Percentiles rank a stretch among this genome's conserved stretches.
These are phyloP conservation scores for Hetaerina americana DNA, from an alignment of 1,140 invertebrate genomes.

Conservation along the genomic window DNA sequence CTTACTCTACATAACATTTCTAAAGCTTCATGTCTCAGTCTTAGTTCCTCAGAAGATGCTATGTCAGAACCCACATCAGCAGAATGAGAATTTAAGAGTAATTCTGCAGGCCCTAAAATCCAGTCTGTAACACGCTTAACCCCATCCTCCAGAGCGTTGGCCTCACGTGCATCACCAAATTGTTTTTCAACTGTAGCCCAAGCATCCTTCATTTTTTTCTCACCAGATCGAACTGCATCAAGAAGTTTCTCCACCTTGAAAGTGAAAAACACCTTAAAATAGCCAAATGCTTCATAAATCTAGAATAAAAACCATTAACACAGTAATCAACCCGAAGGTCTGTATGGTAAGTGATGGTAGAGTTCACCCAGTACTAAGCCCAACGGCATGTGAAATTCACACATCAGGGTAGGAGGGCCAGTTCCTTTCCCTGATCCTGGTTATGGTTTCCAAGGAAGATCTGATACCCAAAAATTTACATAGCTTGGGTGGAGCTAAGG, in stretches of 20 bases:
- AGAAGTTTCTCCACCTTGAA: slow-evolving; percentile 2
- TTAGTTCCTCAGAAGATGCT: slow-evolving; percentile 50
- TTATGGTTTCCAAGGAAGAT: too few relatives aligned
- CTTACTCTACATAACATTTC: slow-evolving; percentile 60
- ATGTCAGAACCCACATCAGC: slow-evolving; percentile 59
- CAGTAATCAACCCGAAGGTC: too few relatives aligned
- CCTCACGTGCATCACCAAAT: slow-evolving; percentile 40
- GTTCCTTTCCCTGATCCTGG: too few relatives aligned
- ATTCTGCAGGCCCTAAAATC: slow-evolving; percentile 61
- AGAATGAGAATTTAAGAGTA: slow-evolving; percentile 46
- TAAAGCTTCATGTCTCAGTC: slow-evolving; percentile 56
- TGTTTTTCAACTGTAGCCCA: slow-evolving; percentile 44
- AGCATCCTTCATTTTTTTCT: slow-evolving; percentile 39
- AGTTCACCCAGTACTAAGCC: too few relatives aligned
- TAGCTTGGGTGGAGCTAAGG: too few relatives aligned
- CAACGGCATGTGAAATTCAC: too few relatives aligned
- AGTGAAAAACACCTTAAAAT: too few relatives aligned
- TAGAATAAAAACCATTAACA: too few relatives aligned
- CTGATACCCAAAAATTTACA: too few relatives aligned
- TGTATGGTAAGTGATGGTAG: too few relatives aligned
- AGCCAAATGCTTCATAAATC: too few relatives aligned
- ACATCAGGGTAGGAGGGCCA: too few relatives aligned
- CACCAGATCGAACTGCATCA: slow-evolving; percentile 2
- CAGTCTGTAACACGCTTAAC: slow-evolving; percentile 56
- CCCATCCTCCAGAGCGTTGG: slow-evolving; percentile 43